These are phyloP conservation scores for Cynopterus brachyotis DNA, from an alignment of 2,113 vertebrate genomes.

Conservation along the genomic window DNA sequence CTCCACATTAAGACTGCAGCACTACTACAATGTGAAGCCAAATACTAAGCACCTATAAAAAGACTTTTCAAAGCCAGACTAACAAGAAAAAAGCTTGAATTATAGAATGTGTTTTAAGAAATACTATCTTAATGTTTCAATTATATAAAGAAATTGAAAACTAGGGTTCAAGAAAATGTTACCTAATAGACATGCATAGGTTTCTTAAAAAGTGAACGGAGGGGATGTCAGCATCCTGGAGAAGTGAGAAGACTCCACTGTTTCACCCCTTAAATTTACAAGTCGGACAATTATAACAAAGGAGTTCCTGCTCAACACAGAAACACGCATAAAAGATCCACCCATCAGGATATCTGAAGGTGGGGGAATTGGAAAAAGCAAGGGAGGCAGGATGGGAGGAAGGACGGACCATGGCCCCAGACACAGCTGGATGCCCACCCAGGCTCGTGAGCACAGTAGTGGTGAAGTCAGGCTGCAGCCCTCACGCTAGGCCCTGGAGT, in stretches of 20 bases:
- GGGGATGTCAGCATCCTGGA: too few species aligned
- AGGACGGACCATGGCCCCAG: background rate
- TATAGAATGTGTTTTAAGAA: background rate
- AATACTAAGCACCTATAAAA: background rate
- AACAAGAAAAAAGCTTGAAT: background rate
- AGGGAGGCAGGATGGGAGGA: too few species aligned
- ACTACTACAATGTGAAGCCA: background rate
- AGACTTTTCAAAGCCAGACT: background rate
- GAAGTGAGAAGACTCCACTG: background rate
- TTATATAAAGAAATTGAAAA: background rate
- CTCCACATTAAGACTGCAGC: background rate
- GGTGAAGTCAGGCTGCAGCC: background rate
- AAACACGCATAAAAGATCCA: background rate
- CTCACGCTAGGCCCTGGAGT: background rate
- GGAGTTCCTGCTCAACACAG: background rate
- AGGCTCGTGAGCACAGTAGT: background rate
- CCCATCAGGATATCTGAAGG: background rate
- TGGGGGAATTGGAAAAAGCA: background rate
- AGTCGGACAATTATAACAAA: background rate
- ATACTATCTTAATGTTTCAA: background rate
- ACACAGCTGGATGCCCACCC: background rate
- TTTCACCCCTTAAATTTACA: background rate
- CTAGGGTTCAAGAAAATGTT: background rate
- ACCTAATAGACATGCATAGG: background rate
- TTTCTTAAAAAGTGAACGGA: background rate